Evolutionary conservation across 2,797 vertebrate species (phyloP).

Genomic region (Oreortyx pictus): DNA sequence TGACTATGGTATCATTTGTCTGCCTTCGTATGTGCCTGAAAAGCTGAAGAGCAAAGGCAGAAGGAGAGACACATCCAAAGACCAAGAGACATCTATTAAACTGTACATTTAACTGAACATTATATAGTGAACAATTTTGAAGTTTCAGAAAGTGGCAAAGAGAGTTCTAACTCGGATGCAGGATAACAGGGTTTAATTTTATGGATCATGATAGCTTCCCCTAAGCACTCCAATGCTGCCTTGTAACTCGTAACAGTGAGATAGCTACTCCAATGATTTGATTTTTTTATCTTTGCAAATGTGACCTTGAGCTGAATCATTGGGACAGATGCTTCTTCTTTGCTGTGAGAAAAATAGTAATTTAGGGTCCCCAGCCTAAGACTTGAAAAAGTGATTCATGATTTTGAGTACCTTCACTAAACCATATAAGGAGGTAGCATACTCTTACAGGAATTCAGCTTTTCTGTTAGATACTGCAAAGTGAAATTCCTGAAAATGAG

Average conservation of each 20-base stretch:
- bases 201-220: background rate
- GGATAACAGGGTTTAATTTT: background rate
- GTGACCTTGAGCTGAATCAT: background rate
- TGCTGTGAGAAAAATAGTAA: background rate
- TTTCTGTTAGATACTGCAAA: background rate
- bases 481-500: background rate
- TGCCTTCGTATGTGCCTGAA: background rate
- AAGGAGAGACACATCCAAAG: background rate
- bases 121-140: background rate
- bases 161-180: background rate
- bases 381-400: background rate
- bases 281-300: background rate
- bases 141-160: background rate
- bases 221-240: background rate
- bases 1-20: constrained; percentile 5
- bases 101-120: background rate
- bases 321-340: background rate
- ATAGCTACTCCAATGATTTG: fast-evolving
- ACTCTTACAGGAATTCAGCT: background rate
- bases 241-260: background rate
- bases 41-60: background rate
- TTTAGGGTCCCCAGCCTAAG: background rate
- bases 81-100: background rate
- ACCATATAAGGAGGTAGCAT: background rate
- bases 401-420: background rate